phyloP scores from a whole-genome alignment of 1,140 invertebrate genomes.

The Cherax destructor region DNA sequence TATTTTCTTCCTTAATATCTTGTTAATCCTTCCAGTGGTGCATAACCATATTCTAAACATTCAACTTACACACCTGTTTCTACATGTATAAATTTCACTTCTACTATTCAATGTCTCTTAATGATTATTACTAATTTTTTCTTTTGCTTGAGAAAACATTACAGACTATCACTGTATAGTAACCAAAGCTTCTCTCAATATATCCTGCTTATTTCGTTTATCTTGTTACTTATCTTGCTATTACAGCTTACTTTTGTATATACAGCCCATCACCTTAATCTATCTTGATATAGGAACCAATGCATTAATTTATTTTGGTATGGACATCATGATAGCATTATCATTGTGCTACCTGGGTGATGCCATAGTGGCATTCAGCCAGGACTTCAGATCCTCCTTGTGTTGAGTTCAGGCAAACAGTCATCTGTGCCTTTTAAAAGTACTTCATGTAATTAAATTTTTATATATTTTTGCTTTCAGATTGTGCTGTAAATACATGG shows the following conservation, averaged over 20 bases:
- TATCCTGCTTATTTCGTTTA: too few species aligned
- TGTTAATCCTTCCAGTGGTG: background rate
- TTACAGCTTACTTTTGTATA: background rate
- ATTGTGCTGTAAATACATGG: background rate
- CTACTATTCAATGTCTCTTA: too few species aligned
- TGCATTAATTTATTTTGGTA: constrained; percentile 20
- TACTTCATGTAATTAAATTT: background rate
- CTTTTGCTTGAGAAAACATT: background rate
- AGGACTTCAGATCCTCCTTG: background rate
- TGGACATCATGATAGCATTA: background rate
- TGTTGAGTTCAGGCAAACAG: background rate
- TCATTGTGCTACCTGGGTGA: background rate
- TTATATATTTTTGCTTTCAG: background rate
- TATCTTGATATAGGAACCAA: background rate
- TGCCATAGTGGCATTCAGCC: background rate
- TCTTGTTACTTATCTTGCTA: background rate
- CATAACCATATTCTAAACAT: background rate
- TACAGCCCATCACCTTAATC: background rate
- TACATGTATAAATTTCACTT: background rate
- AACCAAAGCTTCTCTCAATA: background rate
- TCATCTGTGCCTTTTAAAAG: background rate
- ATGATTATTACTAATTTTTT: background rate
- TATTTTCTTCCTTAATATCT: background rate
- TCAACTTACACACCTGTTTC: background rate
- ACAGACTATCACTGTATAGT: background rate